Evolutionary conservation across 1,140 invertebrate species (phyloP).

Genomic region (Zaprionus inermis): DNA sequence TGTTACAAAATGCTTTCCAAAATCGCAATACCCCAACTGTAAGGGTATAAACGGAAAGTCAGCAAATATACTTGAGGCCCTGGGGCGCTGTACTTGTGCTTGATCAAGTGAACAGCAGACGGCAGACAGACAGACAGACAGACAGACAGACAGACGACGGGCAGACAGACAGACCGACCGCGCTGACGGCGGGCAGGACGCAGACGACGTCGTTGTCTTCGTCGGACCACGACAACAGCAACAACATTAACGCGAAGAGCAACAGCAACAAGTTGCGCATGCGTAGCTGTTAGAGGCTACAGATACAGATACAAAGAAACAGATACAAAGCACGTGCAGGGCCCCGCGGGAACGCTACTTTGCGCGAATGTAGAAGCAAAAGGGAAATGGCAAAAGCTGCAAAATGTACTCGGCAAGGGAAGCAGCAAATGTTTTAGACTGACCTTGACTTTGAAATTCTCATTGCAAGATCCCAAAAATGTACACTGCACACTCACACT

Average conservation of each 20-base stretch:
- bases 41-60: constrained; percentile 33
- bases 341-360: constrained; percentile 33
- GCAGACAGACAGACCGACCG: constrained; percentile 31
- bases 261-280: constrained; percentile 56
- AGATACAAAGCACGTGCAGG: constrained; percentile 60
- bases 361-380: constrained; percentile 27
- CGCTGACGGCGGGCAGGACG: constrained; percentile 44
- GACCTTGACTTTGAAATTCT: constrained; percentile 80
- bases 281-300: constrained; percentile 69
- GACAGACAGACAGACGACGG: constrained; percentile 48
- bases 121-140: constrained; percentile 27
- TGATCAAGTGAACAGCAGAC: constrained; percentile 69
- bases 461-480: constrained; percentile 68
- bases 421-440: constrained; percentile 63
- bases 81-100: constrained; percentile 58
- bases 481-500: constrained; percentile 29
- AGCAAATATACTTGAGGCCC: constrained; percentile 15
- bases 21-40: neutral
- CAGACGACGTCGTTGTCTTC: neutral
- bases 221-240: constrained; percentile 25
- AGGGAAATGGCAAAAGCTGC: constrained; percentile 25
- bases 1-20: neutral
- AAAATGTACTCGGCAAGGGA: constrained; percentile 26
- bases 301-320: constrained; percentile 30
- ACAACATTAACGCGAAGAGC: constrained; percentile 27